These are phyloP conservation scores for Tetramorium simillimum DNA, from an alignment of 1,140 invertebrate species.

Conservation along the genomic window DNA sequence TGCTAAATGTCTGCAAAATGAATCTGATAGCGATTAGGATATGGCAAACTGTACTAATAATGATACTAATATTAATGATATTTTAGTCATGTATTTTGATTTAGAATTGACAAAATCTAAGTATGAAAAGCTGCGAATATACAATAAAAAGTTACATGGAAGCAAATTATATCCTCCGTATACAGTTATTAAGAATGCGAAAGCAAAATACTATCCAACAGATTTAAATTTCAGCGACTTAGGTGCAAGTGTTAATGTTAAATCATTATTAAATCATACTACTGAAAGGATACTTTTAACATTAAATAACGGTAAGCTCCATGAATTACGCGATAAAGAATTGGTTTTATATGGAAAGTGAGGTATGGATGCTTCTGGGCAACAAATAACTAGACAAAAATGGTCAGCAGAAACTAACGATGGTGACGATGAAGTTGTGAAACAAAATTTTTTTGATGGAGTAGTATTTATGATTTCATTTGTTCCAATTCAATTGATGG, in stretches of 20 bases:
- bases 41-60: background rate
- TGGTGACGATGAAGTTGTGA: background rate
- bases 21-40: background rate
- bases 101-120: background rate
- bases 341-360: slow-evolving; percentile 19
- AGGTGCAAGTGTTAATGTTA: background rate
- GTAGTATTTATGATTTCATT: background rate
- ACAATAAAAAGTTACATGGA: slow-evolving; percentile 8
- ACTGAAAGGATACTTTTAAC: background rate
- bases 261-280: slow-evolving; percentile 4
- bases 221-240: background rate
- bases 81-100: background rate
- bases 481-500: background rate
- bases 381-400: slow-evolving; percentile 18
- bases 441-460: background rate
- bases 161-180: slow-evolving; percentile 20
- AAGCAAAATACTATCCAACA: background rate
- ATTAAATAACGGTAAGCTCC: background rate
- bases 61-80: background rate
- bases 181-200: background rate
- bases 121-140: background rate
- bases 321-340: background rate
- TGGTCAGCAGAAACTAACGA: background rate
- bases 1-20: background rate
- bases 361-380: background rate